phyloP scores from a whole-genome alignment of 2,113 vertebrate species.

The Acinonyx jubatus region DNA sequence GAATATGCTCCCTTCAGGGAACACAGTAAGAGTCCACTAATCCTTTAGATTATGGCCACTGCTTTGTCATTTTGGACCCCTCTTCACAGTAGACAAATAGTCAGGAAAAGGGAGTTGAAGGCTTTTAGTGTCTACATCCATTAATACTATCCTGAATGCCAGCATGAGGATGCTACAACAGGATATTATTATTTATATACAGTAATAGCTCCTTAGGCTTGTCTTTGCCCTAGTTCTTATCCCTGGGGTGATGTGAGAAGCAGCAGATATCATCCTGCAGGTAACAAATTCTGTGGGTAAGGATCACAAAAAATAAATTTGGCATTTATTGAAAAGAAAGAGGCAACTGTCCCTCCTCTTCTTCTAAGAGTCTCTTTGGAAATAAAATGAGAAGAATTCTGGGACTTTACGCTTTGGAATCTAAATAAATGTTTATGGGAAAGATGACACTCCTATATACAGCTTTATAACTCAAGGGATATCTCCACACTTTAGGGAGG shows the following conservation, averaged over 20 bases:
- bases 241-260: background rate
- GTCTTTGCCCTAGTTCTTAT: background rate
- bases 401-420: background rate
- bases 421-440: background rate
- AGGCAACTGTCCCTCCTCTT: background rate
- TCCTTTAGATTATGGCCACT: background rate
- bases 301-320: background rate
- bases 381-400: background rate
- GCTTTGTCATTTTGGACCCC: background rate
- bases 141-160: background rate
- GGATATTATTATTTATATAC: background rate
- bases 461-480: background rate
- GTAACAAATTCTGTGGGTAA: background rate
- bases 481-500: background rate
- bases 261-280: background rate
- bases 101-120: background rate
- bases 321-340: background rate
- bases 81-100: background rate
- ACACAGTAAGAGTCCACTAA: background rate
- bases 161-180: background rate
- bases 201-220: background rate
- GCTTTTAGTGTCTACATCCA: background rate
- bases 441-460: background rate
- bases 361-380: background rate
- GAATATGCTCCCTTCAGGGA: background rate